Evolutionary conservation across 2,888 invertebrate species (phyloP).

Genomic region (Resseliella maxima): DNA sequence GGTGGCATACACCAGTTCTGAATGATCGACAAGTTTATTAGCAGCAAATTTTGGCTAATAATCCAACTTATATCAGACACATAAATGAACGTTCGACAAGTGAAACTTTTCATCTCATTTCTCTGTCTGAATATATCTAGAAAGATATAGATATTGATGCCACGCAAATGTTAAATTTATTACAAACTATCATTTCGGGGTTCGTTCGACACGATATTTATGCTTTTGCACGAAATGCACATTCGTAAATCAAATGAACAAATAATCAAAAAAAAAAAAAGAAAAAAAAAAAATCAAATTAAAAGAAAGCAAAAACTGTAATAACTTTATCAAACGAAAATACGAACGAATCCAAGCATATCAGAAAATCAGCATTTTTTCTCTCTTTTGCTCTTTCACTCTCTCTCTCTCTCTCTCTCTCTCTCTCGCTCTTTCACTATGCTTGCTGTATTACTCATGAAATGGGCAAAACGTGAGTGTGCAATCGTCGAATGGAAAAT

Average conservation of each 20-base stretch:
- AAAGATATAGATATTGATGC: neutral
- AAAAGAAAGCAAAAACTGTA: too few relatives aligned
- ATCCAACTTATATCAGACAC: too few relatives aligned
- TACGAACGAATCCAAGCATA: conserved; percentile 30
- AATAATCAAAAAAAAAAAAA: conserved; percentile 34
- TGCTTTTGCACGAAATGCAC: conserved; percentile 28
- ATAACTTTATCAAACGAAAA: conserved; percentile 39
- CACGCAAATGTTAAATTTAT: neutral
- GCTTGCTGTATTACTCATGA: neutral
- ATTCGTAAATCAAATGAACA: neutral
- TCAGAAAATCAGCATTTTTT: neutral
- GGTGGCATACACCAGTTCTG: neutral
- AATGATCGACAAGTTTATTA: conserved; percentile 45
- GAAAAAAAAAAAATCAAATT: too few relatives aligned
- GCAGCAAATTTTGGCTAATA: conserved; percentile 50
- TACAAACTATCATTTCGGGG: neutral
- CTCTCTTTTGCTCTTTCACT: neutral
- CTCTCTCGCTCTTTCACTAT: too few relatives aligned
- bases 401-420: neutral
- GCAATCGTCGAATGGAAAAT: neutral
- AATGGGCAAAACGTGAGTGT: conserved; percentile 14
- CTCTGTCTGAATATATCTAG: too few relatives aligned
- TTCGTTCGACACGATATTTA: neutral
- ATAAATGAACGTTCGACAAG: too few relatives aligned
- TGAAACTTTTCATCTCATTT: neutral